A percentile compares a stretch with the other conserved stretches of the same genome.
Conservation (phyloP, 2,797 vertebrate genomes). For the Chaunax sp. region DNA sequence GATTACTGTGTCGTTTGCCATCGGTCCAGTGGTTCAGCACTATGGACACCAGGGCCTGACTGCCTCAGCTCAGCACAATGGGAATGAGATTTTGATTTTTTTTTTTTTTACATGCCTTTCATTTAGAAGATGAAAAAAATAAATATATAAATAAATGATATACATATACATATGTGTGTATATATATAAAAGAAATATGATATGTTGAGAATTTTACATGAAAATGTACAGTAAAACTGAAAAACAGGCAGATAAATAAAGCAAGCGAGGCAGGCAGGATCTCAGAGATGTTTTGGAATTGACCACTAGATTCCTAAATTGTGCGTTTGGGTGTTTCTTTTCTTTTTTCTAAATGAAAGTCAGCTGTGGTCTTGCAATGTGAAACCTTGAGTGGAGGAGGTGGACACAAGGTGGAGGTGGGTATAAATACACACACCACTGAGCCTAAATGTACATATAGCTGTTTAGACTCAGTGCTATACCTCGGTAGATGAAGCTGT, state of each 20-base stretch:
- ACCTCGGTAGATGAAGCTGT: no score
- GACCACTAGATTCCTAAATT: slow-evolving; percentile 56
- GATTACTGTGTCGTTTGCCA: slow-evolving; percentile 86
- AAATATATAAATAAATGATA: no score
- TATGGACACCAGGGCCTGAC: slow-evolving; percentile 75
- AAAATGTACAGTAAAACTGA: neutral
- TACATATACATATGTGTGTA: no score
- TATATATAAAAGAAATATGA: no score
- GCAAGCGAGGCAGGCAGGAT: neutral
- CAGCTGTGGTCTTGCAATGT: slow-evolving; percentile 64
- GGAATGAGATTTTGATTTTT: slow-evolving; percentile 35
- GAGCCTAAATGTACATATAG: neutral
- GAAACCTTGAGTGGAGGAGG: slow-evolving; percentile 51
- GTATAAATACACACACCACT: slow-evolving; percentile 5
- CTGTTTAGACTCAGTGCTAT: no score
- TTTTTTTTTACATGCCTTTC: slow-evolving; percentile 35
- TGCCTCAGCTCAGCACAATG: slow-evolving; percentile 71
- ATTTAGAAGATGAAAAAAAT: slow-evolving; percentile 14
- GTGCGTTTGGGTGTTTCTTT: slow-evolving; percentile 45
- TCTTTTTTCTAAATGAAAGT: slow-evolving; percentile 69
- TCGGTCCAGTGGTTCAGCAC: slow-evolving; percentile 84
- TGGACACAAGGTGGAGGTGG: slow-evolving; percentile 22
- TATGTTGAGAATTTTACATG: neutral
- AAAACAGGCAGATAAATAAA: neutral
- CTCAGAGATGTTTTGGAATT: slow-evolving; percentile 60